These are phyloP conservation scores for Dasyornis broadbenti DNA, from an alignment of 2,113 vertebrate species.

Conservation along the genomic window DNA sequence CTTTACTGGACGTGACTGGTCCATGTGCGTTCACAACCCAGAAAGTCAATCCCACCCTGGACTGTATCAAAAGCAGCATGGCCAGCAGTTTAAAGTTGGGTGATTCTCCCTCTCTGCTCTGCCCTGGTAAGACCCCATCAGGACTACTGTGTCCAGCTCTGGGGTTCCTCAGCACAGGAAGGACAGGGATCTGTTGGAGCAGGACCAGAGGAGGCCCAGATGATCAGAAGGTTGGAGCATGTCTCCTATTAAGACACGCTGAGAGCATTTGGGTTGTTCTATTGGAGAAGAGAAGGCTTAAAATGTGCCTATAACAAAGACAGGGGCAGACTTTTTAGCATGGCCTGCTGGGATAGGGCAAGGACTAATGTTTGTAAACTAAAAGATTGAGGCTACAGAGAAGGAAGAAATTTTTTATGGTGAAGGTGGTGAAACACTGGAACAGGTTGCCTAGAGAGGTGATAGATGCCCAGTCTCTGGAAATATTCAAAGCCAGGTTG, in stretches of 20 bases:
- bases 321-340: not conserved
- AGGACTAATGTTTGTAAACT: not conserved
- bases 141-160: fast-evolving
- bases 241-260: not conserved
- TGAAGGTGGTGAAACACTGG: not conserved
- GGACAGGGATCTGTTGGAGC: not conserved
- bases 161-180: not conserved
- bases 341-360: too few species aligned
- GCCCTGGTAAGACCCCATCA: not conserved
- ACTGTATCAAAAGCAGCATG: not conserved
- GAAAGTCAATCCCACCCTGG: not conserved
- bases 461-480: not conserved
- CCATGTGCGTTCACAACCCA: fast-evolving
- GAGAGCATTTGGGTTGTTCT: not conserved
- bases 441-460: not conserved
- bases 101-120: not conserved
- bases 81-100: not conserved
- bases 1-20: not conserved
- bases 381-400: not conserved
- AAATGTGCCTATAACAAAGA: not conserved
- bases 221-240: not conserved
- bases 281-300: not conserved
- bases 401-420: not conserved
- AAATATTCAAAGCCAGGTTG: not conserved
- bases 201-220: not conserved